Percentiles rank a stretch among this genome's conserved stretches.
phyloP scores from a whole-genome alignment of 2,888 invertebrate genomes.

The Drosophila nigricruria region DNA sequence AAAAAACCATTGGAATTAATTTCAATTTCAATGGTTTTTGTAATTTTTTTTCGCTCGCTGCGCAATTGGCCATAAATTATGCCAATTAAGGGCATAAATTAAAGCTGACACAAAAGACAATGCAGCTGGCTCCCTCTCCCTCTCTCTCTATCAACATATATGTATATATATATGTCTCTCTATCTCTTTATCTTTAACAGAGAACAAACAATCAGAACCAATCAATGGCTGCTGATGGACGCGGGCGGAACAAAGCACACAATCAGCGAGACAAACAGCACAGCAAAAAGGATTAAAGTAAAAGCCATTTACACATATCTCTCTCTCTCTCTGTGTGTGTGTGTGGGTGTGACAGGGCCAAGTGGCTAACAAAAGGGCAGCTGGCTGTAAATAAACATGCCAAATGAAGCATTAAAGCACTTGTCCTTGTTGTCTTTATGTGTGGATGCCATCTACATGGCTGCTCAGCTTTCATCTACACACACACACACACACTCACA shows the following conservation, averaged over 20 bases:
- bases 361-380: slow-evolving; percentile 78
- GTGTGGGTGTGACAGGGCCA: slow-evolving; percentile 51
- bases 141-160: background rate
- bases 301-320: slow-evolving; percentile 69
- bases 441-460: slow-evolving; percentile 32
- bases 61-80: slow-evolving; percentile 69
- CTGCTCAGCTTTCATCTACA: slow-evolving; percentile 65
- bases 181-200: slow-evolving; percentile 7
- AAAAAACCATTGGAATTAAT: slow-evolving; percentile 13
- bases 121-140: too few species aligned
- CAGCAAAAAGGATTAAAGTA: slow-evolving; percentile 81
- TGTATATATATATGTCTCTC: background rate
- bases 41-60: slow-evolving; percentile 4
- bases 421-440: slow-evolving; percentile 66
- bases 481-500: slow-evolving; percentile 22
- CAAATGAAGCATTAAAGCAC: slow-evolving; percentile 84
- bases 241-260: slow-evolving; percentile 61
- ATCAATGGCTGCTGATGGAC: slow-evolving; percentile 69
- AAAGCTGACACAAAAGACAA: slow-evolving; percentile 54
- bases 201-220: slow-evolving; percentile 71
- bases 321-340: slow-evolving; percentile 1
- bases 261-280: slow-evolving; percentile 62
- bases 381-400: slow-evolving; percentile 77
- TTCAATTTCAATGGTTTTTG: slow-evolving; percentile 42
- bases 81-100: slow-evolving; percentile 74